phyloP scores from a whole-genome alignment of 2,113 vertebrate species.

The Perca fluviatilis region DNA sequence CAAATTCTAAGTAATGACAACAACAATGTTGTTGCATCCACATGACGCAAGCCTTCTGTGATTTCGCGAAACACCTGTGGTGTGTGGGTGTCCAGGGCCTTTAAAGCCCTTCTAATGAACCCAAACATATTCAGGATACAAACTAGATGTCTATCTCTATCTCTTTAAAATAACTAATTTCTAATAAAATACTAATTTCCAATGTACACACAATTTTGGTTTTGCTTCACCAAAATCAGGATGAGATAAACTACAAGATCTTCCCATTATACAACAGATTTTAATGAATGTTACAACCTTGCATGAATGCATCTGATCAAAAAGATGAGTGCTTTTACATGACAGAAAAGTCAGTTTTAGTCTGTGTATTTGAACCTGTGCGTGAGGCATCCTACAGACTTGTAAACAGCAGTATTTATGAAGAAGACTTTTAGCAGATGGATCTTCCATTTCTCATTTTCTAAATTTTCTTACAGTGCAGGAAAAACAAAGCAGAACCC shows the following conservation, averaged over 20 bases:
- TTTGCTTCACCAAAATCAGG: no score
- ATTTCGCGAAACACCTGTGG: no score
- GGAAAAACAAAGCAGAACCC: slow-evolving; percentile 19
- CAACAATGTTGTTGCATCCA: no score
- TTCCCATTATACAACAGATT: background rate
- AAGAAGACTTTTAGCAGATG: background rate
- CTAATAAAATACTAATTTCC: background rate
- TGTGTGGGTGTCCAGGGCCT: no score
- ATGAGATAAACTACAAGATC: background rate
- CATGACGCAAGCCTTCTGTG: no score
- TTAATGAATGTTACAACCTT: background rate
- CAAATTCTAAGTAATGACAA: no score
- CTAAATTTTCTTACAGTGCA: slow-evolving; percentile 14
- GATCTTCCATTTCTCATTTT: slow-evolving; percentile 8
- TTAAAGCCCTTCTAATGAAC: no score
- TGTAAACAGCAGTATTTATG: background rate
- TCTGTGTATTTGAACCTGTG: background rate
- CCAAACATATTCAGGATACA: no score
- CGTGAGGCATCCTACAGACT: background rate
- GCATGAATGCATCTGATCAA: background rate
- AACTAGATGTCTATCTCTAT: no score
- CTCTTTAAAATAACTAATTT: background rate
- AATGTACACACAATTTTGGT: no score
- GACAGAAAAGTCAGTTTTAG: background rate
- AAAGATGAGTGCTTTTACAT: background rate